Percentiles rank a stretch among this genome's conserved stretches.
Conservation (phyloP, 2,888 invertebrate genomes). For the Kryphioiulus occultus region DNA sequence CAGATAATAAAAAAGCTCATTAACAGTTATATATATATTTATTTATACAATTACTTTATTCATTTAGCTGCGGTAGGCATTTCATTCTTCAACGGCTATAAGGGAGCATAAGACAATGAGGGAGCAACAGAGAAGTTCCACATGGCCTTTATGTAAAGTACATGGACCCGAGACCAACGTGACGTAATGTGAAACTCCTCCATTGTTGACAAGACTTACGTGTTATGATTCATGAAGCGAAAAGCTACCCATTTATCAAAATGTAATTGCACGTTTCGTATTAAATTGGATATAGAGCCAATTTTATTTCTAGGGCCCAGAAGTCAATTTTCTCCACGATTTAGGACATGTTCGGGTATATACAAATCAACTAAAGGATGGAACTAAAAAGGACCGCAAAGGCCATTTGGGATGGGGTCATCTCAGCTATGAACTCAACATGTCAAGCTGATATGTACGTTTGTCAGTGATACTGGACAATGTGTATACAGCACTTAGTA, state of each 20-base stretch:
- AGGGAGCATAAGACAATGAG: slow-evolving; percentile 17
- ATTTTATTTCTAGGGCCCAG: background rate
- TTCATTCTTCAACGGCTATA: slow-evolving; percentile 9
- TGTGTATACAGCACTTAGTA: background rate
- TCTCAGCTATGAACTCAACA: background rate
- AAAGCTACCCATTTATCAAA: slow-evolving; percentile 17
- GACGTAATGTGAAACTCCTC: background rate
- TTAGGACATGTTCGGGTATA: background rate
- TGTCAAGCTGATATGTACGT: slow-evolving; percentile 16
- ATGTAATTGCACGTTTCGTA: background rate
- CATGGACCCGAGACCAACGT: background rate
- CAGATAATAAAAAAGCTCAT: background rate
- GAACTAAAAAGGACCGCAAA: background rate
- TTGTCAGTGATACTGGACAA: slow-evolving; percentile 8
- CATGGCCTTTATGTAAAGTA: background rate
- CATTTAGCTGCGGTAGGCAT: slow-evolving; percentile 13
- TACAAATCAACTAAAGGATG: background rate
- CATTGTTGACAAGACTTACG: background rate
- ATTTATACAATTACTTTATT: slow-evolving; percentile 1
- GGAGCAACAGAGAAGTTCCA: slow-evolving; percentile 1
- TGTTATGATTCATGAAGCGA: background rate
- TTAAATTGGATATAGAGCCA: background rate
- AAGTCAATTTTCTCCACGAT: background rate
- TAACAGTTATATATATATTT: background rate
- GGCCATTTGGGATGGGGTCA: background rate